phyloP scores from a whole-genome alignment of 2,113 vertebrate species.

The Ia io region DNA sequence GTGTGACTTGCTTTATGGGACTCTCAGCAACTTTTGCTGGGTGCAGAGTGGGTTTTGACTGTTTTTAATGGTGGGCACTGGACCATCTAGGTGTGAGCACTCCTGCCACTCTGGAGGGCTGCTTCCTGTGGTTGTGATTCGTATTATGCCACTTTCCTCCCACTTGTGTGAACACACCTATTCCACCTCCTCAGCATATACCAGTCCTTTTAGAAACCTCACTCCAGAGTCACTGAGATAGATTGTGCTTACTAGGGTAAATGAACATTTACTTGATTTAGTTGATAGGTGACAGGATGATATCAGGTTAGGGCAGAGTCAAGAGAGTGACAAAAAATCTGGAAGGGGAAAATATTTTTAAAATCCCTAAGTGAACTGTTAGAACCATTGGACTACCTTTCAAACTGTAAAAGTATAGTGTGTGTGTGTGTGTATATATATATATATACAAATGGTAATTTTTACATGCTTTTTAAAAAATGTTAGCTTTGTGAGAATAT shows the following conservation, averaged over 20 bases:
- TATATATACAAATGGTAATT: slow-evolving; percentile 68
- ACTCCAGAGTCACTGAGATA: neutral
- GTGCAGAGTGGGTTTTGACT: slow-evolving; percentile 1
- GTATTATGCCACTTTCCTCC: neutral
- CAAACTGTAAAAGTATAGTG: slow-evolving; percentile 22
- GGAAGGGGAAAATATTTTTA: neutral
- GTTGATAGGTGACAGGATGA: slow-evolving; percentile 13
- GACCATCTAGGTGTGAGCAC: neutral
- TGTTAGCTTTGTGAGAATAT: slow-evolving; percentile 41
- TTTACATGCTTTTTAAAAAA: slow-evolving; percentile 54
- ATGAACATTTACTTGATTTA: neutral
- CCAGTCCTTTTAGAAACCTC: neutral
- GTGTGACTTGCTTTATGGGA: neutral
- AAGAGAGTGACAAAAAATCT: slow-evolving; percentile 20
- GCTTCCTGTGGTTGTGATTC: neutral
- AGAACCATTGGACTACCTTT: slow-evolving; percentile 19
- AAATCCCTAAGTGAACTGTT: neutral
- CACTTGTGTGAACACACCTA: neutral
- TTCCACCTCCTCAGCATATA: neutral
- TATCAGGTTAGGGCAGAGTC: neutral
- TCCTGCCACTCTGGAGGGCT: neutral
- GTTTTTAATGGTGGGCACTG: neutral
- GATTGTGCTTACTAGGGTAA: neutral
- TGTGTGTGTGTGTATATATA: neutral
- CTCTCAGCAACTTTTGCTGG: neutral